These are phyloP conservation scores for Galeopterus variegatus DNA, from an alignment of 2,113 vertebrate species.

Conservation along the genomic window DNA sequence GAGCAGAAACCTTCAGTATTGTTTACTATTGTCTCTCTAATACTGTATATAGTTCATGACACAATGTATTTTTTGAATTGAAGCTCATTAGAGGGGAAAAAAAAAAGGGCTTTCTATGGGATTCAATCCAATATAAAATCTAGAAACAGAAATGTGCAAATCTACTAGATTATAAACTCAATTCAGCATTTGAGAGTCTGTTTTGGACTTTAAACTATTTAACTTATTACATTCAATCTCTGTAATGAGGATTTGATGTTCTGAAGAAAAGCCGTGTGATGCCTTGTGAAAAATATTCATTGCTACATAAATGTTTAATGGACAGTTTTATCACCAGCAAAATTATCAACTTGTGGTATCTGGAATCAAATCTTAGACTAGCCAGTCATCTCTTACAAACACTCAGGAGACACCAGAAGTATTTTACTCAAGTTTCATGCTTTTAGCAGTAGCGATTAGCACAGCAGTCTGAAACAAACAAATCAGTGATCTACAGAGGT, in stretches of 20 bases:
- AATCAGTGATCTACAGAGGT: constrained; percentile 18
- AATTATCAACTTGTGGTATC: constrained; percentile 57
- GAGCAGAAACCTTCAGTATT: background rate
- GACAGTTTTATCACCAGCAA: constrained; percentile 57
- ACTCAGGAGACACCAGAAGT: background rate
- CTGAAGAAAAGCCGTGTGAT: background rate
- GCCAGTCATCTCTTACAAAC: background rate
- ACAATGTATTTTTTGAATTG: background rate
- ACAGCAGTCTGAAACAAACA: constrained; percentile 19
- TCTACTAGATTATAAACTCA: constrained; percentile 11
- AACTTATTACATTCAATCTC: background rate
- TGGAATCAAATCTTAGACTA: constrained; percentile 30
- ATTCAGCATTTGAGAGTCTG: background rate
- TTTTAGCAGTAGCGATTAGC: constrained; percentile 23
- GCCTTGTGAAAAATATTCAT: background rate
- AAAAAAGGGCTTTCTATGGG: background rate
- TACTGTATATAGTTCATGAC: background rate
- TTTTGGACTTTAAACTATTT: constrained; percentile 42
- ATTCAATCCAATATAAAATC: background rate
- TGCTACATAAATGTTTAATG: background rate
- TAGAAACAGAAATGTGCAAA: background rate
- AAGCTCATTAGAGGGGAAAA: background rate
- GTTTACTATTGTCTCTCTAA: background rate
- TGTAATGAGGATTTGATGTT: background rate
- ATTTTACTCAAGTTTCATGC: constrained; percentile 1